Evolutionary conservation across 2,113 vertebrate genomes (phyloP).

Genomic region (Cyprinodon variegatus): DNA sequence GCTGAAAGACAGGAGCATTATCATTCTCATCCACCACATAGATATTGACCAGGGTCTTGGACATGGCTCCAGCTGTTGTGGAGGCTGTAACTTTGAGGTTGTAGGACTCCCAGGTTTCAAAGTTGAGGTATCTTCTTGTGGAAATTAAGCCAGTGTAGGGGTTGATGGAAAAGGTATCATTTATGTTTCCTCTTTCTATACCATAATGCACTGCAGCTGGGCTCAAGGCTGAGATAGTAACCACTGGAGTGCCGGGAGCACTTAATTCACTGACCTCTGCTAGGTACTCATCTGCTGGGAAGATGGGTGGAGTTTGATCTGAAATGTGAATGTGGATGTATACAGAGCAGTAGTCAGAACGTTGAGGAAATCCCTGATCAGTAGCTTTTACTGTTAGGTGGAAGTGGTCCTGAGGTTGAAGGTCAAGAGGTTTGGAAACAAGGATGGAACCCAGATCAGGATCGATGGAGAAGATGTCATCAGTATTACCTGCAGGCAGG

Average conservation of each 20-base stretch:
- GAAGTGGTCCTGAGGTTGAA: constrained; percentile 79
- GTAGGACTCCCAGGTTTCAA: constrained; percentile 87
- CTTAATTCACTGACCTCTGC: constrained; percentile 89
- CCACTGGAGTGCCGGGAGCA: constrained; percentile 80
- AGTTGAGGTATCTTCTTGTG: constrained; percentile 84
- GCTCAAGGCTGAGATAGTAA: constrained; percentile 84
- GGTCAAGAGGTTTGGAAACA: constrained; percentile 80
- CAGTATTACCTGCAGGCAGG: constrained; percentile 85
- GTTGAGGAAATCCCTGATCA: constrained; percentile 88
- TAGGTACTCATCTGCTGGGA: constrained; percentile 86
- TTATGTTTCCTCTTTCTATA: constrained; percentile 87
- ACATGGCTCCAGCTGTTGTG: constrained; percentile 82
- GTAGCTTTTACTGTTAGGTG: constrained; percentile 89
- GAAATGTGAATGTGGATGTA: constrained; percentile 83
- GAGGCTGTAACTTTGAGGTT: constrained; percentile 85
- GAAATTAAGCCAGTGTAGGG: constrained; percentile 89
- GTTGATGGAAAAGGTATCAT: constrained; percentile 87
- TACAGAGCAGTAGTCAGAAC: constrained; percentile 85
- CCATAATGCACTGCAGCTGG: constrained; percentile 87
- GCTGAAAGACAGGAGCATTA: constrained; percentile 85
- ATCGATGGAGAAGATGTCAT: constrained; percentile 86
- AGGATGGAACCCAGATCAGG: constrained; percentile 84
- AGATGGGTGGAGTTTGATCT: constrained; percentile 85
- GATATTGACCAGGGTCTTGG: constrained; percentile 79
- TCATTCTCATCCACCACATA: constrained; percentile 95